Evolutionary conservation across 2,888 invertebrate species (phyloP), one percentile per base, ranked within the genome.

Genomic region (Harpagoxenus sublaevis): DNA sequence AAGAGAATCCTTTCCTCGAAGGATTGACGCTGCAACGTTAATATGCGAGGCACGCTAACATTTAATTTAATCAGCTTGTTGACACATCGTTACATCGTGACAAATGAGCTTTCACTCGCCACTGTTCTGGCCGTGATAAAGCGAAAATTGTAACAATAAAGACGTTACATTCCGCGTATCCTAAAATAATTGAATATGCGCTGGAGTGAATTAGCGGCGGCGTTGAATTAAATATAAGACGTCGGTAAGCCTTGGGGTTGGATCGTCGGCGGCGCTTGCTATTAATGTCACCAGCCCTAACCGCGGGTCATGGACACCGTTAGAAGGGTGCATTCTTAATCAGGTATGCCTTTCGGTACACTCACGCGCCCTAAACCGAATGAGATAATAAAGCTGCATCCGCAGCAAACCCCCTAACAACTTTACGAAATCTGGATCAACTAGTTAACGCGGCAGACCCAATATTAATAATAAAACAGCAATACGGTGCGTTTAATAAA

Each of bases 151-250:
- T 48, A 65, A 60, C 88, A 88, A 90, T 90, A 89, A 89, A 90
- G 88, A 89, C 87, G 75, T 84, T 89, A 86, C 85, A 60, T 73
- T 66, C 71, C 82, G 53, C 75, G 82, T 84, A 87, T 89, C 90
- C 88, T 87, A 86, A 90, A 88, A 92, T 92, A 91, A 93, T 93
- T 92, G 92, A 93, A 93, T 93, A 91, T 92, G 90, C 90, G 90
- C 81, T 86, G 89, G 89, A 87, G 86, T 91, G 91, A 93, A 92
- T 93, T 93, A 94, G 93, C 87, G 91, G 90, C 73, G 88, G 87
- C 91, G 92, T 92, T 94, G 93, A 94, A 94, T 94, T 93, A 93
- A 94, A 94, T 93, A 93, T 93, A 92, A 94, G 93, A 91, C 87
- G 87, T 89, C 91, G 89, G 89, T 88, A 89, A 88, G 87, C 88